Evolutionary conservation across 2,113 vertebrate genomes (phyloP).

Genomic region (Peromyscus polionotus): DNA sequence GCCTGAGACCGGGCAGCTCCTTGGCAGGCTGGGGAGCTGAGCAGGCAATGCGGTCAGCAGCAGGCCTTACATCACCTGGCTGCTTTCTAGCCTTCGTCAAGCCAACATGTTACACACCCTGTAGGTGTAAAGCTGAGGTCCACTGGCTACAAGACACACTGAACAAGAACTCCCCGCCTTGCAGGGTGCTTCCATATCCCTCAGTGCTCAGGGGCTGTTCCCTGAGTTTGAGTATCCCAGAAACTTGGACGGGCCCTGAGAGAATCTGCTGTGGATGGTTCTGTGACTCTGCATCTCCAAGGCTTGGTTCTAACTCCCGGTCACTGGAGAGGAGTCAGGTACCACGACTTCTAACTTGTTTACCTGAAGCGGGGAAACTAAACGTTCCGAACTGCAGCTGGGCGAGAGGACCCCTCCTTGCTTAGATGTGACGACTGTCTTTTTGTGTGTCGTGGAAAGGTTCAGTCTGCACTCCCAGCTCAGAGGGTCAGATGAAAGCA

Average conservation of each 20-base stretch:
- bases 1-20: not conserved
- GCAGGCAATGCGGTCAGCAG: not conserved
- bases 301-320: not conserved
- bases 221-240: no score
- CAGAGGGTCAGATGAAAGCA: not conserved
- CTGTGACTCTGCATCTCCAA: rapidly evolving
- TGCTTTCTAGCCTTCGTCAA: not conserved
- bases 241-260: not conserved
- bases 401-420: not conserved
- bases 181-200: not conserved
- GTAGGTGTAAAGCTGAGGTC: not conserved
- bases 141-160: rapidly evolving
- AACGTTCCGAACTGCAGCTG: not conserved
- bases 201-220: no score
- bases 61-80: not conserved
- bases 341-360: not conserved
- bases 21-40: not conserved
- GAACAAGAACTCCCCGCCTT: not conserved
- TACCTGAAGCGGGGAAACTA: not conserved
- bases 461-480: not conserved
- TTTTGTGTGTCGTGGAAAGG: slow-evolving; percentile 53
- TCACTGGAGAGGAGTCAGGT: not conserved
- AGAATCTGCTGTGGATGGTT: rapidly evolving
- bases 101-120: not conserved
- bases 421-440: not conserved